Base-by-base conservation (phyloP, 2,888 invertebrate genomes). In the Harmothoe impar region DNA sequence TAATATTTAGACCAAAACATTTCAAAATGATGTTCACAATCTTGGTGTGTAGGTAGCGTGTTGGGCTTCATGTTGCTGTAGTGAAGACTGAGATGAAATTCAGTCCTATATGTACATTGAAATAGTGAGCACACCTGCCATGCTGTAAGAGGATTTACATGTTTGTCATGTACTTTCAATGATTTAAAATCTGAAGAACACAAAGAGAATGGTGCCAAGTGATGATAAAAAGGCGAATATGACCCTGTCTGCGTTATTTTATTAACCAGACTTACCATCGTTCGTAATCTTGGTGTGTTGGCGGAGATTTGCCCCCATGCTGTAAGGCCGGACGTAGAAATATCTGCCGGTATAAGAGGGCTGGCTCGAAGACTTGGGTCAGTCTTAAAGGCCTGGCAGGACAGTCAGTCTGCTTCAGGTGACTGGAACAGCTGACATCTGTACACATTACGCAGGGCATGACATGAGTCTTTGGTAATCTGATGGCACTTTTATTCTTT, bases 191-290 rank as follows among this genome's bases (percentile, higher is more conserved):
- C 43, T 7, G 43, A 10, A 10, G 10, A 43, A 43, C 5, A 62
- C 3, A 20, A 77, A 77, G 77, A 77, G 31, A n/a, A n/a, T 25
- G 1, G 31, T 77, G 77, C 77, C 31, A 77, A 77, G 25, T 77
- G 77, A 77, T 77, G 77, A 77, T 77, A 77, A 77, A 25, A 77
- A 77, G 77, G 77, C 77, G 77, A 77, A 77, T 77, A 20, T 77
- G 77, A 77, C 77, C 77, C n/a, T 31, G 77, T 77, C 25, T 62
- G 20, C n/a, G n/a, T n/a, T n/a, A n/a, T n/a, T 52, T 10, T 52
- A 15, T 52, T 10, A 52, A 52, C 54, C 17, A 10, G 17, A 52
- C 17, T 10, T 7, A 29, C 31, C 25, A 77, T 77, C 31, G 77
- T 77, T 29, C 29, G 77, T 29, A 29, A 77, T 77, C 77, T 77